These are phyloP conservation scores for Neosilurus hyrtlii DNA, from an alignment of 2,797 vertebrate species.

Conservation along the genomic window DNA sequence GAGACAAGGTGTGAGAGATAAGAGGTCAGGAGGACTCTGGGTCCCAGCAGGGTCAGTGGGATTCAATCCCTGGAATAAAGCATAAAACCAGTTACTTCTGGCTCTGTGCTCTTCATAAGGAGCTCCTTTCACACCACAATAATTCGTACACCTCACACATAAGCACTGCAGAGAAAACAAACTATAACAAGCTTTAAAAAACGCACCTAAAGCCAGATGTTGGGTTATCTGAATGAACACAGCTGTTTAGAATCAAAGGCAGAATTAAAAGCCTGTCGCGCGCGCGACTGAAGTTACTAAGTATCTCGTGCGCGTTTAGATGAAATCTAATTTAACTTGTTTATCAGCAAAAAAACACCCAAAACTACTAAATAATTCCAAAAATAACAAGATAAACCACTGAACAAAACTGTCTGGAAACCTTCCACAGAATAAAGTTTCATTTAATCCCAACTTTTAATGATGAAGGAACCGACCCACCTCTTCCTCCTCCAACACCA, in stretches of 20 bases:
- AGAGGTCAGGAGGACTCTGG: background rate
- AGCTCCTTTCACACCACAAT: background rate
- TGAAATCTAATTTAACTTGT: background rate
- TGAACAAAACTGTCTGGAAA: background rate
- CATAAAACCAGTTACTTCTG: background rate
- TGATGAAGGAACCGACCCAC: constrained; percentile 24
- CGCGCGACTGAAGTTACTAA: background rate
- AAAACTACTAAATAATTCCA: background rate
- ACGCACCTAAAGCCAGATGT: no score
- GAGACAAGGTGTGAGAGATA: background rate
- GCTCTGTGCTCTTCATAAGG: background rate
- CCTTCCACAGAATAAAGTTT: background rate
- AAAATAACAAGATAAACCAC: background rate
- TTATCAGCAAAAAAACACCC: background rate
- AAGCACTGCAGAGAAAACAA: background rate
- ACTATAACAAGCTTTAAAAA: no score
- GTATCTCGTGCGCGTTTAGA: background rate
- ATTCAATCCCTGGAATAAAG: background rate
- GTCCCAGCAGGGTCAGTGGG: no score
- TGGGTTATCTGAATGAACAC: background rate
- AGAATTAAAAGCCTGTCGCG: background rate
- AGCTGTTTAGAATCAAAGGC: background rate
- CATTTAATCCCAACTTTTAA: background rate
- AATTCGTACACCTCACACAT: background rate
- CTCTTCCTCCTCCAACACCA: background rate